phyloP scores from a whole-genome alignment of 2,888 invertebrate species.

The Lasioglossum leucozonium region DNA sequence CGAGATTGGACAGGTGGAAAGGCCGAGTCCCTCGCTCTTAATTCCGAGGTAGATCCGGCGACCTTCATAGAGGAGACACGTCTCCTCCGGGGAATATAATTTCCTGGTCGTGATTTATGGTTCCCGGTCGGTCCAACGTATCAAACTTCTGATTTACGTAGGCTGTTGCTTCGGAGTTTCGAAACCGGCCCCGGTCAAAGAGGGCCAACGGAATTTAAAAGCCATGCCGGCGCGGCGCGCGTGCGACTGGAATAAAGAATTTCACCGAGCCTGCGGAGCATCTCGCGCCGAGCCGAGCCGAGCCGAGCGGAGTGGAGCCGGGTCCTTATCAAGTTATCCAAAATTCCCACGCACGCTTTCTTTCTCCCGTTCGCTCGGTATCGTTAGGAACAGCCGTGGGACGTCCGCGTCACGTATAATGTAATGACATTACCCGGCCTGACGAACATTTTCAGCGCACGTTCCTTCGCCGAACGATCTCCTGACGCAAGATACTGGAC shows the following conservation, averaged over 20 bases:
- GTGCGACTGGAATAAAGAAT: constrained; percentile 69
- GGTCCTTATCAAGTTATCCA: constrained; percentile 72
- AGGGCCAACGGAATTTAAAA: constrained; percentile 64
- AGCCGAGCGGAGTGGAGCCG: constrained; percentile 29
- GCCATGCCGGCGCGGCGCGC: constrained; percentile 46
- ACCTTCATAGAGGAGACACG: constrained; percentile 50
- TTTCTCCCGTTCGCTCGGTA: neutral
- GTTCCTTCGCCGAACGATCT: constrained; percentile 60
- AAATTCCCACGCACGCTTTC: constrained; percentile 68
- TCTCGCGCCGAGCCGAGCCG: constrained; percentile 42
- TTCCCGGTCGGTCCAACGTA: constrained; percentile 40
- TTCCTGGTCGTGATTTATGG: constrained; percentile 52
- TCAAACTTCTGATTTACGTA: constrained; percentile 67
- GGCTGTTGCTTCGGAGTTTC: constrained; percentile 49
- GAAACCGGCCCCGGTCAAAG: constrained; percentile 67
- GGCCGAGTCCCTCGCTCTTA: constrained; percentile 15
- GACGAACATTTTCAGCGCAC: constrained; percentile 69
- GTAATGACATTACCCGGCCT: constrained; percentile 67
- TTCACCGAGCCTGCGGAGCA: constrained; percentile 37
- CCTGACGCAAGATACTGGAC: constrained; percentile 15
- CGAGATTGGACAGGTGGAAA: constrained; percentile 49
- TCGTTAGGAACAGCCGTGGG: too few species aligned
- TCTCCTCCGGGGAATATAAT: constrained; percentile 42
- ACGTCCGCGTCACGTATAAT: constrained; percentile 63
- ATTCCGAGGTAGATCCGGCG: constrained; percentile 33